Evolutionary conservation across 2,113 vertebrate genomes (phyloP), one percentile per base, ranked within the genome.

Genomic region (Halichoerus grypus): DNA sequence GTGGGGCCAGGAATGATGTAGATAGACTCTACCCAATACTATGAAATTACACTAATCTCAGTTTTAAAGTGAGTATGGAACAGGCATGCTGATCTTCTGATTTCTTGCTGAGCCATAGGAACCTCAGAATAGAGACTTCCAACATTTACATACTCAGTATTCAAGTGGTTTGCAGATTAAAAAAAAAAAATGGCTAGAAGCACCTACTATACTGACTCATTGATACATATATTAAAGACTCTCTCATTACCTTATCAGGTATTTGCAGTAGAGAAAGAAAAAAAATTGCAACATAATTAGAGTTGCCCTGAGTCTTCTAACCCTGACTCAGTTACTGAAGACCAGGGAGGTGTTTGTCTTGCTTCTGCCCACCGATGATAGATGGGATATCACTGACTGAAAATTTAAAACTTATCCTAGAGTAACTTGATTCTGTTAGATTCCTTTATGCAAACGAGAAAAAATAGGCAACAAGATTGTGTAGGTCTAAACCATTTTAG

Each of bases 161-260:
- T 91, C 82, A 61, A 51, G 59, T 86, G 57, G 31, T 74, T 69
- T 59, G 28, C 88, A 76, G 46, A 63, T 76, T 89, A 86, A 57
- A 28, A 83, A 95, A 96, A 28, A 83, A 94, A 96, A 80, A 90
- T 84, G 22, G 1, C 74, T 65, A 42, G 36, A 80, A 87, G 21
- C 46, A 67, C 5, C 2, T 39, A 71, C 9, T 7, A 95, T 63
- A 71, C 57, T 55, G 24, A 95, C 26, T 74, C 28, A n/a, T 24
- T 91, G 93, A 94, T 46, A 87, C 49, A 91, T 79, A 61, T 21
- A 93, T 94, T 97, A 91, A 84, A 79, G 53, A 33, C 8, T 57
- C 26, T 61, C 91, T 55, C 46, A 46, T 89, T 93, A 88, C 31
- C 18, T 94, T 97, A 96, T 90, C 94, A 95, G 33, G 33, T 74